Conservation (phyloP, 1,140 invertebrate species). For the Oppia nitens region DNA sequence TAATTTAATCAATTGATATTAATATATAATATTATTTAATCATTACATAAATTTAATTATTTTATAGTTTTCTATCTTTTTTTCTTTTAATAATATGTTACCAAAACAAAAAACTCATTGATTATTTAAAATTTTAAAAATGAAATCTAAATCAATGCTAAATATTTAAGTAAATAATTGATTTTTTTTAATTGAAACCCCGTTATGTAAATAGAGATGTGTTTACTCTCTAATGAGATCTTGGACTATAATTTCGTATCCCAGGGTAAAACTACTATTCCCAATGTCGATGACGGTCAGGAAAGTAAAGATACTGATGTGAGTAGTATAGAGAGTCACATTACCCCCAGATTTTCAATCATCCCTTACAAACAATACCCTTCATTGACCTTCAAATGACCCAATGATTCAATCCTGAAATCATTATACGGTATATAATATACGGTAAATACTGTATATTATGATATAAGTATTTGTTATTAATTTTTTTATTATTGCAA, state of each 20-base stretch:
- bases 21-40: no score
- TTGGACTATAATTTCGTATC: constrained; percentile 81
- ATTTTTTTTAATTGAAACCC: not conserved
- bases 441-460: no score
- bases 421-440: no score
- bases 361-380: not conserved
- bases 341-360: not conserved
- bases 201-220: constrained; percentile 18
- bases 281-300: constrained; percentile 87
- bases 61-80: not conserved
- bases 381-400: no score
- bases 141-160: no score
- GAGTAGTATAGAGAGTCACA: constrained; percentile 13
- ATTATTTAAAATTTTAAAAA: no score
- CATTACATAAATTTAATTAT: not conserved
- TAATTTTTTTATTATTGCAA: no score
- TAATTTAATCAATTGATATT: not conserved
- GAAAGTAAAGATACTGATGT: constrained; percentile 79
- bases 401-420: no score
- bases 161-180: no score
- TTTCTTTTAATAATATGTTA: not conserved
- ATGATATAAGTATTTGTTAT: no score
- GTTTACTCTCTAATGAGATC: constrained; percentile 55
- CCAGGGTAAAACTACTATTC: constrained; percentile 92
- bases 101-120: no score